These are phyloP conservation scores for Phortica magna DNA, from an alignment of 2,888 invertebrate species.

Conservation along the genomic window DNA sequence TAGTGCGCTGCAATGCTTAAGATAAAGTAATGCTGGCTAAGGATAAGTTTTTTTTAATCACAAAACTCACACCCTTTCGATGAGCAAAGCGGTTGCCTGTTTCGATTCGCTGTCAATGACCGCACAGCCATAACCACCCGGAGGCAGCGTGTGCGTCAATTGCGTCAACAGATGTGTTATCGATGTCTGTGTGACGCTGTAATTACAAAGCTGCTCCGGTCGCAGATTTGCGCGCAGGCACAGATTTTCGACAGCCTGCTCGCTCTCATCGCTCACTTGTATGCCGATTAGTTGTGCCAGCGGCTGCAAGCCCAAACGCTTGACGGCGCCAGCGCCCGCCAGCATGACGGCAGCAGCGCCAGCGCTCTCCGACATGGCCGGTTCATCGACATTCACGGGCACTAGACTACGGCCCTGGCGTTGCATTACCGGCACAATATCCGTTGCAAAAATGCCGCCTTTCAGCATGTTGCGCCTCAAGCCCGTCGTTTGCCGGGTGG, in stretches of 20 bases:
- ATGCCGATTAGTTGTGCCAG: constrained; percentile 86
- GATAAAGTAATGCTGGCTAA: neutral
- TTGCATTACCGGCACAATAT: neutral
- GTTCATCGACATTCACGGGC: neutral
- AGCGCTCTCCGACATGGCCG: neutral
- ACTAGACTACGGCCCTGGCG: no score
- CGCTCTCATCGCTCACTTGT: constrained; percentile 90
- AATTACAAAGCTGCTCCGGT: constrained; percentile 89
- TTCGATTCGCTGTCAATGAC: constrained; percentile 98
- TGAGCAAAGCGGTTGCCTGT: constrained; percentile 94
- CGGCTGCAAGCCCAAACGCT: constrained; percentile 86
- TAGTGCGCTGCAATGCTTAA: constrained; percentile 31
- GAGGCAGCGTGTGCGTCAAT: constrained; percentile 90
- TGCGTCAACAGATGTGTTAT: constrained; percentile 96
- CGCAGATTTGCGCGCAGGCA: constrained; percentile 58
- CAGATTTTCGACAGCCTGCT: constrained; percentile 94
- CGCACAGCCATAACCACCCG: constrained; percentile 94
- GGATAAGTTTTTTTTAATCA: constrained; percentile 37
- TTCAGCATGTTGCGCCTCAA: no score
- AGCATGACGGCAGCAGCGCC: constrained; percentile 81
- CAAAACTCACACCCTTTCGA: constrained; percentile 91
- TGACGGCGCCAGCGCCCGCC: constrained; percentile 94
- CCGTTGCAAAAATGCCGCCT: constrained; percentile 32
- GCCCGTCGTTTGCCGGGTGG: constrained; percentile 91
- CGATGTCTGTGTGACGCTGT: constrained; percentile 98